Evolutionary conservation across 2,888 invertebrate species (phyloP).

Genomic region (Gortyna flavago): DNA sequence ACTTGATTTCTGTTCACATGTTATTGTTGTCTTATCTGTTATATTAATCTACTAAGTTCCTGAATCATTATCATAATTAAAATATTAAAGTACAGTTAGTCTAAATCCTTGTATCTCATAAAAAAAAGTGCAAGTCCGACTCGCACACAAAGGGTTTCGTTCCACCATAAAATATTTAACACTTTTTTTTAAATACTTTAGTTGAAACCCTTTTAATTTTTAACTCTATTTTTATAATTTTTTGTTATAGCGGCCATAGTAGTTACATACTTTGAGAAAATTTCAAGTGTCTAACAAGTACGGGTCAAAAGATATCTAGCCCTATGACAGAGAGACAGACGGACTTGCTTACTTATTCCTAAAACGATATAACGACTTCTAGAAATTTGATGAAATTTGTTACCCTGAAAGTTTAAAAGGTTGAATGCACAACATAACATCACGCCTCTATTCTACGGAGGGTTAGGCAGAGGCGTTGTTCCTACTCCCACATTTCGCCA

Average conservation of each 20-base stretch:
- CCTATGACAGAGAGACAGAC: no score
- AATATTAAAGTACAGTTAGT: conserved; percentile 17
- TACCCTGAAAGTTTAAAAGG: not conserved
- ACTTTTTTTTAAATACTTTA: no score
- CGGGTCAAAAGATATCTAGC: no score
- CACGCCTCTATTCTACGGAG: not conserved
- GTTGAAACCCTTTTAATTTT: no score
- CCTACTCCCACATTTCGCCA: not conserved
- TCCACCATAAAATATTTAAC: no score
- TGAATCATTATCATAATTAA: conserved; percentile 14
- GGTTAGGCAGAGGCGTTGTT: not conserved
- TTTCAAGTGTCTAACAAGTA: no score
- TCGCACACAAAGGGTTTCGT: not conserved
- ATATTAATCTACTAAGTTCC: conserved; percentile 15
- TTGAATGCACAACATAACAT: not conserved
- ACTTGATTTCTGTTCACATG: conserved; percentile 31
- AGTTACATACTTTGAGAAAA: no score
- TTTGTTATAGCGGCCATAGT: no score
- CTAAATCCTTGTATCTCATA: not conserved
- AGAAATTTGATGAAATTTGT: not conserved
- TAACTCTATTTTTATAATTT: no score
- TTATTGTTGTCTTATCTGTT: conserved; percentile 26
- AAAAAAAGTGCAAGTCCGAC: not conserved
- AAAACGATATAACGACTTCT: not conserved
- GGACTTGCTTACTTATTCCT: not conserved